These are phyloP conservation scores for Pipistrellus pipistrellus DNA, from an alignment of 2,797 vertebrate species.

Conservation along the genomic window DNA sequence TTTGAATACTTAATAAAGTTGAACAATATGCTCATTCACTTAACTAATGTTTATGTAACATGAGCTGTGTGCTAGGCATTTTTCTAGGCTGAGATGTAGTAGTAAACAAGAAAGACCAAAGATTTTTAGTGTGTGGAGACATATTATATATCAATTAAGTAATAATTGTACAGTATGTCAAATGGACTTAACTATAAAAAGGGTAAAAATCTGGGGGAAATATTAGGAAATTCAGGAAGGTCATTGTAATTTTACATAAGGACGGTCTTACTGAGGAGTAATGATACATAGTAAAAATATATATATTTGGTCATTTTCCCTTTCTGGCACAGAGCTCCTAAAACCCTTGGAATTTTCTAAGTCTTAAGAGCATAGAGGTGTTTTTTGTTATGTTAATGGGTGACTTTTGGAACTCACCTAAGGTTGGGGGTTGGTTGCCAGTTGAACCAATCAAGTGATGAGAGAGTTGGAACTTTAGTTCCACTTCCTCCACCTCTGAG, in stretches of 20 bases:
- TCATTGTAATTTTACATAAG: neutral
- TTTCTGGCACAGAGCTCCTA: neutral
- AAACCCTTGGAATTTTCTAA: neutral
- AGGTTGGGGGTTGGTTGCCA: neutral
- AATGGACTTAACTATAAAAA: neutral
- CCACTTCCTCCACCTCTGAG: neutral
- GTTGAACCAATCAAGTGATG: neutral
- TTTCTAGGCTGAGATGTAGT: neutral
- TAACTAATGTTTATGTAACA: neutral
- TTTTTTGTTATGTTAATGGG: neutral
- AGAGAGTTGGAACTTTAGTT: neutral
- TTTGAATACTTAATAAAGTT: neutral
- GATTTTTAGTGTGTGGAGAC: neutral
- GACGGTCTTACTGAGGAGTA: neutral
- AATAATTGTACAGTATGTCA: neutral
- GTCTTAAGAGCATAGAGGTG: neutral
- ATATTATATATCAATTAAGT: neutral
- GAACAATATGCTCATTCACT: neutral
- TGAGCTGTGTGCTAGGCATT: neutral
- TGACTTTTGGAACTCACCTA: neutral
- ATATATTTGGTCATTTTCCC: neutral
- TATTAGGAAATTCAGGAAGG: neutral
- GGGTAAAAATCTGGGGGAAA: neutral
- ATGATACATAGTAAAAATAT: neutral
- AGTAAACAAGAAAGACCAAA: neutral